A percentile compares a stretch with the other conserved stretches of the same genome.
Conservation (phyloP, 2,888 invertebrate species). For the Dynastes grantii region DNA sequence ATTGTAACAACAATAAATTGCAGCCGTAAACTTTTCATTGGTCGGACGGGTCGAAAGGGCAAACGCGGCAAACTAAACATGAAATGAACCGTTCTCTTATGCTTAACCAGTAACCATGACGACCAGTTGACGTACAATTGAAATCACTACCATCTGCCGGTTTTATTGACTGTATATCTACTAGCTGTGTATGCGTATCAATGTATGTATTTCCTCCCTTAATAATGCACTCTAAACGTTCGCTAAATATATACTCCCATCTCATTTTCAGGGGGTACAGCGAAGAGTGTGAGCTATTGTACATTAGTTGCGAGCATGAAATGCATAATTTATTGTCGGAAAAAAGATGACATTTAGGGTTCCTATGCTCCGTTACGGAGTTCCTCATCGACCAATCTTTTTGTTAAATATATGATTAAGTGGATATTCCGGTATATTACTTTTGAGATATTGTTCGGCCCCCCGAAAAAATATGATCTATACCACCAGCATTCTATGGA, state of each 20-base stretch:
- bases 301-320: slow-evolving; percentile 68
- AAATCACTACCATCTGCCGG: slow-evolving; percentile 68
- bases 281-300: slow-evolving; percentile 49
- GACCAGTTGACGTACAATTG: slow-evolving; percentile 66
- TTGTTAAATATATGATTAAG: slow-evolving; percentile 64
- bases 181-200: slow-evolving; percentile 5
- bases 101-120: slow-evolving; percentile 68
- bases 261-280: slow-evolving; percentile 58
- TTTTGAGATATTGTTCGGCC: slow-evolving; percentile 57
- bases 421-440: slow-evolving; percentile 52
- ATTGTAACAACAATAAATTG: slow-evolving; percentile 61
- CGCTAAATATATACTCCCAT: slow-evolving; percentile 67
- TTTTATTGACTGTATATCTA: slow-evolving; percentile 63
- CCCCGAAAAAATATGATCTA: slow-evolving; percentile 57
- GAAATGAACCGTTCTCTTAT: slow-evolving; percentile 64
- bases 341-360: slow-evolving; percentile 53
- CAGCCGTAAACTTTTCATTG: slow-evolving; percentile 52
- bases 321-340: slow-evolving; percentile 66
- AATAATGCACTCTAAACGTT: slow-evolving; percentile 68
- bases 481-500: slow-evolving; percentile 44
- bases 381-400: slow-evolving; percentile 54
- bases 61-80: slow-evolving; percentile 60
- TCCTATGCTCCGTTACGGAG: slow-evolving; percentile 54
- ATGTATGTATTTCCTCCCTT: slow-evolving; percentile 57
- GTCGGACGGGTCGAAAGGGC: slow-evolving; percentile 41